Conservation (phyloP, 2,797 vertebrate species). For the Typhlichthys eigenmanni region DNA sequence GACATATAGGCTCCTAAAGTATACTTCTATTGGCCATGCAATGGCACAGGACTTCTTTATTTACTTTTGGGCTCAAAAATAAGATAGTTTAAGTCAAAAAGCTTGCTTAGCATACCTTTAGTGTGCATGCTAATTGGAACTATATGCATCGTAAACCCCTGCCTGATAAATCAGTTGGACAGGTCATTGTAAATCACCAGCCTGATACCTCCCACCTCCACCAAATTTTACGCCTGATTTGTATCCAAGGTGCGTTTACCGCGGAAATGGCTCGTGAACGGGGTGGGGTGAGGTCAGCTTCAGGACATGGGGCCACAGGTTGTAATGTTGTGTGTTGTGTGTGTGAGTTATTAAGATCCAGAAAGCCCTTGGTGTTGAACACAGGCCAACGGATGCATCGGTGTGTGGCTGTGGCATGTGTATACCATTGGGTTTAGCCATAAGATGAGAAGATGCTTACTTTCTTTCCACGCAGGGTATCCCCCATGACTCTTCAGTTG, state of each 20-base stretch:
- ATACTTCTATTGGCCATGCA: no score
- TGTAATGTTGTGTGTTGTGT: slow-evolving; percentile 21
- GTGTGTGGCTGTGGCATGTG: slow-evolving; percentile 7
- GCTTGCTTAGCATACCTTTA: no score
- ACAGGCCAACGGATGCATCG: slow-evolving; percentile 21
- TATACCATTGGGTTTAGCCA: slow-evolving; percentile 8
- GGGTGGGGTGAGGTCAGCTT: slow-evolving; percentile 38
- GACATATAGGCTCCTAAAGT: no score
- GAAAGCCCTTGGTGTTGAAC: slow-evolving; percentile 22
- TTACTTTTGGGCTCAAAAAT: no score
- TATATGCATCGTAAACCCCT: background rate
- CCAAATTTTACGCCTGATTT: slow-evolving; percentile 43
- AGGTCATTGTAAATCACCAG: background rate
- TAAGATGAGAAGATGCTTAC: slow-evolving; percentile 53
- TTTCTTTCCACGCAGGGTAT: slow-evolving; percentile 62
- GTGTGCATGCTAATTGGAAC: background rate
- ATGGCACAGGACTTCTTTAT: no score
- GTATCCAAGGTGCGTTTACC: slow-evolving; percentile 45
- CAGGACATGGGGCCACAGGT: slow-evolving; percentile 22
- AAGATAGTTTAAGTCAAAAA: no score
- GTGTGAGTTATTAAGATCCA: slow-evolving; percentile 33
- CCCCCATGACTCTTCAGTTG: slow-evolving; percentile 77
- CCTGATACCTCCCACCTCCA: slow-evolving; percentile 1
- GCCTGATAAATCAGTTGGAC: slow-evolving; percentile 10
- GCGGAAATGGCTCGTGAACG: slow-evolving; percentile 58